Percentiles rank a stretch among this genome's conserved stretches.
phyloP scores from a whole-genome alignment of 2,888 invertebrate species.

The Rhamnusium bicolor region DNA sequence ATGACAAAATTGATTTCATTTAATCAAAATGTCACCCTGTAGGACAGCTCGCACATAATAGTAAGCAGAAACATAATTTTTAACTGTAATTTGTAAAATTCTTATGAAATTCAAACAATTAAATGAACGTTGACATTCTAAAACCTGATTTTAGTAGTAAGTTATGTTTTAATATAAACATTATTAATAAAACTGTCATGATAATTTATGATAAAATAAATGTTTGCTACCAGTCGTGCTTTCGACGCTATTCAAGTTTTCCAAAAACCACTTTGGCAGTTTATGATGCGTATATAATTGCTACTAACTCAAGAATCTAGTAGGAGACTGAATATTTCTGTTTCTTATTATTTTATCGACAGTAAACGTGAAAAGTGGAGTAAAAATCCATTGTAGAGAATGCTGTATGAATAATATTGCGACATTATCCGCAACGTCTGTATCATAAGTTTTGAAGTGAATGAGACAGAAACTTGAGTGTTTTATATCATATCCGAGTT shows the following conservation, averaged over 20 bases:
- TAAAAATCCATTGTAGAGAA: background rate
- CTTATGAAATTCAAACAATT: background rate
- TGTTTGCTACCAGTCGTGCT: background rate
- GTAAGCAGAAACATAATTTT: background rate
- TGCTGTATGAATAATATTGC: background rate
- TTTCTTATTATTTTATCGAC: background rate
- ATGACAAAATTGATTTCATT: too few species aligned
- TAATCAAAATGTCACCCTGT: too few species aligned
- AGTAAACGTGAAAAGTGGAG: background rate
- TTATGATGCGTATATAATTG: background rate
- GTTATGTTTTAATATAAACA: background rate
- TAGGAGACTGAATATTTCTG: background rate
- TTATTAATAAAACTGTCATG: background rate
- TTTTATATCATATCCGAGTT: background rate
- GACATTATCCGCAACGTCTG: background rate
- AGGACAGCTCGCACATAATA: background rate
- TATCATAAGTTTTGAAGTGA: background rate
- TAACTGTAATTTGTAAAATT: background rate
- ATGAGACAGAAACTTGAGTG: background rate
- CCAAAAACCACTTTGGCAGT: background rate
- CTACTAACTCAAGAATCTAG: background rate
- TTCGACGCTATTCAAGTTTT: background rate
- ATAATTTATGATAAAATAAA: too few species aligned
- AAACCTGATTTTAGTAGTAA: background rate
- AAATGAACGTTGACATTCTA: background rate